Evolutionary conservation across 2,888 invertebrate genomes (phyloP), one percentile per base, ranked within the genome.

Genomic region (Boloria selene): DNA sequence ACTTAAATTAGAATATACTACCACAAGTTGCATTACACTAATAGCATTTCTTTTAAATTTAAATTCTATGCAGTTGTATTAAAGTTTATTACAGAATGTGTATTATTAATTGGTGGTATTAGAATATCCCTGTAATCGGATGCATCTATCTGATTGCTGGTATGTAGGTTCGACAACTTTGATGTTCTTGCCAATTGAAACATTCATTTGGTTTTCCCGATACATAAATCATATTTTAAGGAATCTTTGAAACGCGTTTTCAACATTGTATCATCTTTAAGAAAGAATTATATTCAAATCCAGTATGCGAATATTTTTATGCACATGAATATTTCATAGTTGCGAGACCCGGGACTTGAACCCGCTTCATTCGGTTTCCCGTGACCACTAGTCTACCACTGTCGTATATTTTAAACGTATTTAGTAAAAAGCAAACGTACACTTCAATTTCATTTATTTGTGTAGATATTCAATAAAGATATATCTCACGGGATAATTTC

Each of bases 111-210:
- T 49, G 49, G 47, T 59, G 26, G 56, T 56, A 49, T 59, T 59
- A 49, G 49, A 49, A 17, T 50, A 58, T 45, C 45, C 51, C 38
- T 52, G 52, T 64, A 64, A 64, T 64, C 50, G 51, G 45, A 61
- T 55, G 64, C 52, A 59, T 7, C 31, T 31, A 31, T 31, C 31
- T 6, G 31, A 2, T 31, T 31, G 31, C 7, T 22, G 31, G 49
- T 64, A 44, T 45, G 53, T 42, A 52, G 54, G 52, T 53, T 68
- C 56, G 52, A 68, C 54, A 55, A 64, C 67, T 68, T 68, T 68
- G 67, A 68, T 68, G 64, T 68, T 64, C 44, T 55, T 61, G 59
- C 61, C 56, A 67, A 67, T 64, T 51, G 60, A 55, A 52, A 64
- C 52, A 64, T 45, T 45, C 13, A 13, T 22, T 31, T 59, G 55